Percentiles rank a stretch among this genome's conserved stretches.
phyloP scores from a whole-genome alignment of 2,797 vertebrate species.

The Crossoptilon crossoptilon region DNA sequence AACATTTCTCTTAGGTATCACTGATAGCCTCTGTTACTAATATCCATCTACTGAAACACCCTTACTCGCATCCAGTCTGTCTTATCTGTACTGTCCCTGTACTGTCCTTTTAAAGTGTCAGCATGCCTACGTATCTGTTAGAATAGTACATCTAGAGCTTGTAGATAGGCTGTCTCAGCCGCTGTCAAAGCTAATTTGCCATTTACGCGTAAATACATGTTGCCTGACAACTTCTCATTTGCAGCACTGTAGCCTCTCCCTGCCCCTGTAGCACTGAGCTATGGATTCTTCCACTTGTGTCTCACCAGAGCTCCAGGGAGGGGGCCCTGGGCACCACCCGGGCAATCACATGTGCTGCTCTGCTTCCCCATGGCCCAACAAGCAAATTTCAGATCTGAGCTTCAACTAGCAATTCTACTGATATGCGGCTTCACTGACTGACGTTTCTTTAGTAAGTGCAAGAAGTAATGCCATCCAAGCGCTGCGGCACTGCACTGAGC shows the following conservation, averaged over 20 bases:
- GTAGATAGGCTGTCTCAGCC: background rate
- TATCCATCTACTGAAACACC: background rate
- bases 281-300: background rate
- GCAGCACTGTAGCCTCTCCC: background rate
- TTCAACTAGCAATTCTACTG: background rate
- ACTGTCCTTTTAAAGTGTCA: background rate
- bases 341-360: accelerated
- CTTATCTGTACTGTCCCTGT: background rate
- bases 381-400: background rate
- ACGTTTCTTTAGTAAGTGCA: background rate
- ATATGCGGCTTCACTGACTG: background rate
- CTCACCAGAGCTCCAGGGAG: background rate
- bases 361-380: background rate
- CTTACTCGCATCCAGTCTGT: background rate
- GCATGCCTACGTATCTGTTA: background rate
- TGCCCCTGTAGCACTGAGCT: background rate
- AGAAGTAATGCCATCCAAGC: background rate
- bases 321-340: accelerated
- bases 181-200: background rate
- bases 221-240: background rate
- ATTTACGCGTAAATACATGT: background rate
- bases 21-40: background rate
- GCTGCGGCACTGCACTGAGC: background rate
- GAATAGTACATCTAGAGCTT: background rate
- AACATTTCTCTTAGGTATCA: background rate